phyloP scores from a whole-genome alignment of 2,797 vertebrate genomes.

The Carduelis carduelis region DNA sequence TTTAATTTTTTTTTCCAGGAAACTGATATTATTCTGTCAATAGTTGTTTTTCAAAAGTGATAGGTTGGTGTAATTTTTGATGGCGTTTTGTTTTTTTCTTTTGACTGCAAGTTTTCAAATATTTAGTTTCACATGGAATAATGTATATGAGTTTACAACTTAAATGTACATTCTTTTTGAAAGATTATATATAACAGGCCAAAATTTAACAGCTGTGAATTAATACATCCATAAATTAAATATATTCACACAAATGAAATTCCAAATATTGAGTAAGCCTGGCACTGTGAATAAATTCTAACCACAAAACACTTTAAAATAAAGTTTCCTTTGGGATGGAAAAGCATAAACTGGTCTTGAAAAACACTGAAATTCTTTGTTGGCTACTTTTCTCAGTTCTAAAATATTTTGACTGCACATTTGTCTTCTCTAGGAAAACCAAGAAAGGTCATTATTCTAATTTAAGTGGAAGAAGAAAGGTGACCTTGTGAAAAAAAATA shows the following conservation, averaged over 20 bases:
- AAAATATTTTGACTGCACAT: background rate
- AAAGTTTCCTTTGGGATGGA: background rate
- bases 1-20: background rate
- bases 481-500: background rate
- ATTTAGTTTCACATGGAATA: background rate
- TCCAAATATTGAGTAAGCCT: background rate
- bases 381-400: background rate
- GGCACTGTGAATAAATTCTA: background rate
- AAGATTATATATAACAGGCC: background rate
- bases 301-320: background rate
- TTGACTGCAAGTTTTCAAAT: background rate
- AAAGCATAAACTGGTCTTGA: background rate
- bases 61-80: accelerated
- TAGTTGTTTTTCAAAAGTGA: background rate
- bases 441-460: background rate
- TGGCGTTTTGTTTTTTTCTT: background rate
- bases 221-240: background rate
- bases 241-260: background rate
- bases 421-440: background rate
- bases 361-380: background rate
- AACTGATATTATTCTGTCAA: background rate
- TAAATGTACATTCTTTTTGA: background rate
- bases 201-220: background rate
- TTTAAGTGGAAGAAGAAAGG: background rate
- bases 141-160: background rate